Base-by-base conservation (phyloP, 2,797 vertebrate species). In the Phaenicophaeus curvirostris region DNA sequence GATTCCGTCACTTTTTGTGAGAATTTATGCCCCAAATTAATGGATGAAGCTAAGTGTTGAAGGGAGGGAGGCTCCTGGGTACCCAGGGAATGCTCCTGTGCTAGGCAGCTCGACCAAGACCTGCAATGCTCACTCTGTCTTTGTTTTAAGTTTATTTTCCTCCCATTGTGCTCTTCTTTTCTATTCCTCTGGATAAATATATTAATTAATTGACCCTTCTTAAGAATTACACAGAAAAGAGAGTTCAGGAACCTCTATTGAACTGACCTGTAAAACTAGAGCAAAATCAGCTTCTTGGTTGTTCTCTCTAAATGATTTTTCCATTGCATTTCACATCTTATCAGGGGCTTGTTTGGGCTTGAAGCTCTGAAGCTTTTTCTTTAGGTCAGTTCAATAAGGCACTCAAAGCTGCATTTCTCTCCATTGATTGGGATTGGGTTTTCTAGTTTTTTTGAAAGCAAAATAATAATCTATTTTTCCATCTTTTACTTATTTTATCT, bases 321-420 rank as follows among this genome's bases (percentile, higher is more conserved):
- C 95, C 95, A 84, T 94, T 94, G 95, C 95, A 92, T 96, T 96
- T 97, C 96, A 95, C 96, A 90, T 93, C 90, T 97, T 96, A 96
- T 96, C 92, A 89, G 88, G 78, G 91, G 91, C 95, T 93, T 94
- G 92, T 92, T 92, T 95, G 91, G 93, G 91, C 92, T 95, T 92
- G 95, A 94, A 96, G 72, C 85, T 92, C 85, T 80, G 82, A 91
- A 89, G 93, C 72, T 94, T 96, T 96, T 93, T 94, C 90, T 96
- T 93, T 69, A 95, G 96, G 90, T 96, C 88, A 95, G 80, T 93
- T 97, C 96, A 96, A 95, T 96, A 95, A 89, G 93, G 81, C 81
- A 94, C 90, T 94, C 92, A 91, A 90, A 92, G 66, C 81, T 95
- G 87, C 93, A 91, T 95, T 96, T 95, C 90, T 94, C 24, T 86